Evolutionary conservation across 2,888 invertebrate species (phyloP).

Genomic region (Mylabris sibirica): DNA sequence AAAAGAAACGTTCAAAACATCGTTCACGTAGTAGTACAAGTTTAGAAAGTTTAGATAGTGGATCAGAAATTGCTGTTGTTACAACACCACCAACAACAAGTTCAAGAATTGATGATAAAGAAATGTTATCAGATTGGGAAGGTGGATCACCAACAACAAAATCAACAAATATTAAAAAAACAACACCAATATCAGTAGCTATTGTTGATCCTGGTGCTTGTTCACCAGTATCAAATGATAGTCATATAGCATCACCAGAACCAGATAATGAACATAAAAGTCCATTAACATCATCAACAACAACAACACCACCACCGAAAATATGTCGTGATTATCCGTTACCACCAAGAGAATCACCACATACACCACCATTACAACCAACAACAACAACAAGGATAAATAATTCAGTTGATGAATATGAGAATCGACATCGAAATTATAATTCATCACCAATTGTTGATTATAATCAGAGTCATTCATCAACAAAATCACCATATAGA

Average conservation of each 20-base stretch:
- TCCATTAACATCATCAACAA: slow-evolving; percentile 39
- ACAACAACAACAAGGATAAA: slow-evolving; percentile 6
- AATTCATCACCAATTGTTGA: slow-evolving; percentile 49
- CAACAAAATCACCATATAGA: slow-evolving; percentile 54
- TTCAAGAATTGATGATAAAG: slow-evolving; percentile 42
- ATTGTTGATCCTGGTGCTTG: slow-evolving; percentile 55
- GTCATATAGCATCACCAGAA: slow-evolving; percentile 58
- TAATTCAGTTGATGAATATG: slow-evolving; percentile 35
- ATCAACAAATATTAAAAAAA: slow-evolving; percentile 42
- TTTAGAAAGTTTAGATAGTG: slow-evolving; percentile 66
- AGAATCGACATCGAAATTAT: slow-evolving; percentile 44
- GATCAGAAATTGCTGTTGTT: slow-evolving; percentile 58
- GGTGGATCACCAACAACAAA: slow-evolving; percentile 29
- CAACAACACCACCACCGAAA: slow-evolving; percentile 62
- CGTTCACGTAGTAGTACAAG: slow-evolving; percentile 71
- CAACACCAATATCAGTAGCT: slow-evolving; percentile 21
- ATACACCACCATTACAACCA: slow-evolving; percentile 66
- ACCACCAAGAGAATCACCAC: slow-evolving; percentile 68
- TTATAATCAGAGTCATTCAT: slow-evolving; percentile 28
- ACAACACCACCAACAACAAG: slow-evolving; percentile 27
- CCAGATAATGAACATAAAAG: slow-evolving; percentile 41
- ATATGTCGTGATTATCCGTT: slow-evolving; percentile 53
- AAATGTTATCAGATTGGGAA: slow-evolving; percentile 57
- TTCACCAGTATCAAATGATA: slow-evolving; percentile 60
- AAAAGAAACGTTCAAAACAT: slow-evolving; percentile 74